Evolutionary conservation across 2,113 vertebrate species (phyloP), one percentile per base, ranked within the genome.

Genomic region (Daubentonia madagascariensis): DNA sequence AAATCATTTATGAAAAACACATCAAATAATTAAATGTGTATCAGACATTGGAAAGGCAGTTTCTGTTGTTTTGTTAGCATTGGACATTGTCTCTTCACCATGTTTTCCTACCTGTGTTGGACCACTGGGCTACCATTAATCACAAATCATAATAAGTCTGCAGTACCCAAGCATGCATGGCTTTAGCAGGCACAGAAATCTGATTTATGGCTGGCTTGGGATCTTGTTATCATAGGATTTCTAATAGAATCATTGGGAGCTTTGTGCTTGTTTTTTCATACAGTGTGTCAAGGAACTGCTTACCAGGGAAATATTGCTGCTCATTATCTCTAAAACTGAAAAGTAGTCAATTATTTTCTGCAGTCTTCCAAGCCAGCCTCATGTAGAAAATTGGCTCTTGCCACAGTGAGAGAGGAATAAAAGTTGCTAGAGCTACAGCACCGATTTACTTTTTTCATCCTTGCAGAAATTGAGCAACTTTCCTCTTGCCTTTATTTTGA

Each of bases 261-360:
- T 73, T 86, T 85, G 78, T 23, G n/a, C 7, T 54, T 20, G 8
- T 35, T 86, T 88, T 57, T 40, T 54, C 25, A 67, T 5, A 63
- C 6, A 87, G 25, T 75, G 1, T 59, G 7, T 85, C 61, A 88
- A 57, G 43, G 23, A 93, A 91, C 61, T 97, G 28, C 32, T 50
- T 81, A 89, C 12, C 28, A 78, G 28, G 50, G 37, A 80, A 89
- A 68, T 40, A 88, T 78, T 83, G 78, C 59, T 95, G 50, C 4
- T 96, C 17, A 72, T 84, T 59, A 95, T 76, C 63, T 84, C 35
- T 48, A 59, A 85, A 90, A 43, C 13, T 28, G 35, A 92, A 97
- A 80, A 85, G 32, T 35, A 76, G 59, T 30, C 76, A 89, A 32
- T 45, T 94, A 70, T 85, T 94, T 90, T 65, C 52, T 85, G 8